phyloP scores from a whole-genome alignment of 2,888 invertebrate genomes.

The Luperina nickerlii region DNA sequence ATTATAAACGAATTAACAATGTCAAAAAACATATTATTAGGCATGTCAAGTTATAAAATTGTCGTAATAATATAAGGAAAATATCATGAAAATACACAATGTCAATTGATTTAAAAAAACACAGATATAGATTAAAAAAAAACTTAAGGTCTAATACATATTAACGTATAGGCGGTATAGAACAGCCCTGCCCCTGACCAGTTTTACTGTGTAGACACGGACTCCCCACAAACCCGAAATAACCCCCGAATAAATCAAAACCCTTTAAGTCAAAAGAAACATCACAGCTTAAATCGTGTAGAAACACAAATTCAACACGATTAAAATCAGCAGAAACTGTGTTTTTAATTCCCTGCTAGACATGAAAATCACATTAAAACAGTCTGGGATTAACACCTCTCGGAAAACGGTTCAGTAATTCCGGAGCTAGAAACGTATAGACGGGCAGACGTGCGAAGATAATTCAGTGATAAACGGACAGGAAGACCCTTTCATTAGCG shows the following conservation, averaged over 20 bases:
- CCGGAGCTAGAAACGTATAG: conserved; percentile 49
- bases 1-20: no score
- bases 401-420: conserved; percentile 59
- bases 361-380: conserved; percentile 55
- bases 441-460: conserved; percentile 62
- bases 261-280: background rate
- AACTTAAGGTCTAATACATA: no score
- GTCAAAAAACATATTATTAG: no score
- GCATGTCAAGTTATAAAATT: no score
- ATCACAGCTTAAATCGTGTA: conserved; percentile 15
- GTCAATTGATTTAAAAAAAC: no score
- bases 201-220: background rate
- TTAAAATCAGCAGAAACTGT: conserved; percentile 37
- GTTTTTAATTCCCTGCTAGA: conserved; percentile 47
- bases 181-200: background rate
- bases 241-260: background rate
- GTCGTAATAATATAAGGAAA: no score
- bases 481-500: conserved; percentile 76
- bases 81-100: no score
- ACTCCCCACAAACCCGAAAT: background rate
- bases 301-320: conserved; percentile 22
- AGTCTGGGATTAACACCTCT: conserved; percentile 48
- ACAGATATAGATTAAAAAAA: no score
- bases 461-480: conserved; percentile 76
- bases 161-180: background rate